Evolutionary conservation across 92 coral and sea anemone species (phyloP).

Genomic region (Hydrozoanthus gracilis): DNA sequence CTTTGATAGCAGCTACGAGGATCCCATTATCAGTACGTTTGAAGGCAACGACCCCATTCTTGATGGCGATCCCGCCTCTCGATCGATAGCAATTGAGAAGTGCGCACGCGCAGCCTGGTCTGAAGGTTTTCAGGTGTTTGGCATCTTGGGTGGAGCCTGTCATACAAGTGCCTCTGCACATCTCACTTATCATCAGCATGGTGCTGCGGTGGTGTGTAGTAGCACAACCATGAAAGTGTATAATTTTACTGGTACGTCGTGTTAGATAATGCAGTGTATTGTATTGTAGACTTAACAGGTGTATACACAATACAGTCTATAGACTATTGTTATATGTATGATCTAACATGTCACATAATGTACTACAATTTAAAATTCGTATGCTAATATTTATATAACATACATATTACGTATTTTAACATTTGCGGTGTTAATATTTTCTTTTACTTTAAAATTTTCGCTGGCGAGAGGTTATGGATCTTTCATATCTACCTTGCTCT

Average conservation of each 20-base stretch:
- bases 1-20: neutral
- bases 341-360: too few relatives aligned
- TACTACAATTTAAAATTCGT: too few relatives aligned
- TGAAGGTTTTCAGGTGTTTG: slow-evolving; percentile 33
- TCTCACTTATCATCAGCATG: neutral
- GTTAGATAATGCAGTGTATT: too few relatives aligned
- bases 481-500: too few relatives aligned
- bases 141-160: neutral
- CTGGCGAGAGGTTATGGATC: too few relatives aligned
- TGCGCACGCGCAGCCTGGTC: slow-evolving; percentile 44
- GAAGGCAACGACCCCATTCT: slow-evolving; percentile 25
- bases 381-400: too few relatives aligned
- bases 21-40: neutral
- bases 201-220: neutral
- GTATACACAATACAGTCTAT: neutral
- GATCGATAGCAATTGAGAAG: slow-evolving; percentile 25
- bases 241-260: slow-evolving; percentile 6
- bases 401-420: too few relatives aligned
- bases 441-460: too few relatives aligned
- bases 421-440: too few relatives aligned
- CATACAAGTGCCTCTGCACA: slow-evolving; percentile 5
- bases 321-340: neutral
- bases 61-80: neutral
- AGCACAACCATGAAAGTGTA: neutral
- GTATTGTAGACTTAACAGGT: neutral